Base-by-base conservation (phyloP, 2,797 vertebrate genomes). In the Trachurus trachurus region DNA sequence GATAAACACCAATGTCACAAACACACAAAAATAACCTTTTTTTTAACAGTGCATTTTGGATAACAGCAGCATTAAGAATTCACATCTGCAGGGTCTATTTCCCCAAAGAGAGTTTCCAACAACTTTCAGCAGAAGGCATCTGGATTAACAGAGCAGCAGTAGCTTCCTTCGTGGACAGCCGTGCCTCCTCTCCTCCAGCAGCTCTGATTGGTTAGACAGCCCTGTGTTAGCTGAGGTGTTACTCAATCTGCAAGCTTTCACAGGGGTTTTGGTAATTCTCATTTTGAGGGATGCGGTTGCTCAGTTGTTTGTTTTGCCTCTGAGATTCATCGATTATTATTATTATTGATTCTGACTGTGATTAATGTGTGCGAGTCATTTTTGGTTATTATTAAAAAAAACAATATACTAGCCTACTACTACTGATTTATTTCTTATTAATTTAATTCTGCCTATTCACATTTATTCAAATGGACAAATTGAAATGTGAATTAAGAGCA, bases 21-120 rank as follows among this genome's bases (percentile, higher is more conserved):
- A 37, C 34, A 37, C 34, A 37, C 34, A 37, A 37, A 37, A 37
- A 45, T 17, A 22, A 42, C 1, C n/a, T n/a, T 1, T 44, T 44
- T 54, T 31, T 22, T 16, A 61, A 39, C 29, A 45, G 64, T 47
- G 58, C 17, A 31, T 69, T 72, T 73, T 74, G 63, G 60, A 82
- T 37, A 63, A 75, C 66, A 21, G 19, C 78, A 65, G 71, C 53
- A 50, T 71, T 26, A 80, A 87, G 63, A 86, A 52, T 76, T 75
- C 78, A 85, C 74, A 89, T 87, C 89, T 89, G 89, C 80, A 68
- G 70, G 1, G 42, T 78, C 39, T 44, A 76, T 84, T 80, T 83
- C 67, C 78, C 77, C 29, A 26, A 71, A 81, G 81, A 78, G 56
- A 57, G 58, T 79, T 83, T 80, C 53, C 59, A 82, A n/a, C 60